phyloP scores from a whole-genome alignment of 2,888 invertebrate species.

The Agonopterix alstromeriana region DNA sequence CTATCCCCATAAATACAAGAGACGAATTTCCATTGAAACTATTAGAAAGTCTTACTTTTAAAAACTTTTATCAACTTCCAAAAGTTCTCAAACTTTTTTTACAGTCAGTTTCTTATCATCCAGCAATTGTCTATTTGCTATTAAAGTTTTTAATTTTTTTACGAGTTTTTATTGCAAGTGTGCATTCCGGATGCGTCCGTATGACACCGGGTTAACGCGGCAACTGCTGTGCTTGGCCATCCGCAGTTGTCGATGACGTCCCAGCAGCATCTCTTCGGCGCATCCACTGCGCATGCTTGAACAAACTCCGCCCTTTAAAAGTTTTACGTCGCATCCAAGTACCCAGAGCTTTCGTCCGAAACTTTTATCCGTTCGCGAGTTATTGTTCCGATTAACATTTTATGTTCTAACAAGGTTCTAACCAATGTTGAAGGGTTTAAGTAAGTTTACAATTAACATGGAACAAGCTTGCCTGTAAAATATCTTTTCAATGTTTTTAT shows the following conservation, averaged over 20 bases:
- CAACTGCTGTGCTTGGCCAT: conserved; percentile 50
- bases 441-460: too few relatives aligned
- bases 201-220: conserved; percentile 51
- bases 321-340: conserved; percentile 35
- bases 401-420: too few relatives aligned
- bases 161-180: conserved; percentile 27
- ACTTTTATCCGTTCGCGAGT: conserved; percentile 16
- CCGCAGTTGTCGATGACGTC: conserved; percentile 43
- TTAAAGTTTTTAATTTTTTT: conserved; percentile 16
- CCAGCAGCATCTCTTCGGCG: conserved; percentile 60
- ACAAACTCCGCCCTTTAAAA: conserved; percentile 52
- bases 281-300: conserved; percentile 44
- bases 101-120: not conserved
- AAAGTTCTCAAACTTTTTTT: conserved; percentile 6
- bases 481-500: too few relatives aligned
- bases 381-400: too few relatives aligned
- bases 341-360: conserved; percentile 6
- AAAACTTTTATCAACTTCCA: conserved; percentile 24
- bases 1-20: conserved; percentile 11
- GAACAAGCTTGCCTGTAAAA: too few relatives aligned
- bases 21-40: conserved; percentile 30
- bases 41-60: conserved; percentile 22
- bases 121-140: not conserved
- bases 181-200: conserved; percentile 60
- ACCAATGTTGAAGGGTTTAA: too few relatives aligned